Conservation (phyloP, 2,888 invertebrate genomes). For the Ectobius pallidus region DNA sequence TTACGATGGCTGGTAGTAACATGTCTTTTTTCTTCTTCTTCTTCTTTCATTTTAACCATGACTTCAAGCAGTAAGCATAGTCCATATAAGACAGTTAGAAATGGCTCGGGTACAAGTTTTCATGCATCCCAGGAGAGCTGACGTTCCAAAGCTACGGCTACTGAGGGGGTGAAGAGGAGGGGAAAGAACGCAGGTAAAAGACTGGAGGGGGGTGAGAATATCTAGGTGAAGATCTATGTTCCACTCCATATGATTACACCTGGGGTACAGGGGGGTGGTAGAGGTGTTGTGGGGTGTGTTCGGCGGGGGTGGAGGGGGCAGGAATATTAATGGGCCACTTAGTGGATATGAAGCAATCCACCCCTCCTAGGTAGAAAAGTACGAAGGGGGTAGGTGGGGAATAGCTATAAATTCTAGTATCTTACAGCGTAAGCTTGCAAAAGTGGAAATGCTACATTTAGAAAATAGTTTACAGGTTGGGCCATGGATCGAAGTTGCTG, state of each 20-base stretch:
- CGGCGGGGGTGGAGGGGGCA: conserved; percentile 10
- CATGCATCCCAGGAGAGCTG: conserved; percentile 24
- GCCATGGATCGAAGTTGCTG: too few relatives aligned
- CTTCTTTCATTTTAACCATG: neutral
- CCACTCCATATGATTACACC: conserved; percentile 38
- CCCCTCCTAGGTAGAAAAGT: conserved; percentile 18
- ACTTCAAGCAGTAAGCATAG: neutral
- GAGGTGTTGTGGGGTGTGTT: neutral
- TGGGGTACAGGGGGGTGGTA: conserved; percentile 13
- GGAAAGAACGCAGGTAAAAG: conserved; percentile 17
- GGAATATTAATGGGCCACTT: conserved; percentile 39
- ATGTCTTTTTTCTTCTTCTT: too few relatives aligned
- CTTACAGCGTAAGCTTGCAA: conserved; percentile 1
- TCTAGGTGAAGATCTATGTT: conserved; percentile 37
- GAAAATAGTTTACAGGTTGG: conserved; percentile 21
- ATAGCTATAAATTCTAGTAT: conserved; percentile 19
- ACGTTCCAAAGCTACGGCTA: neutral
- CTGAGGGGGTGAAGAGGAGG: conserved; percentile 43
- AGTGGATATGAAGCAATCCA: conserved; percentile 35
- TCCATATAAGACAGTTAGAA: neutral
- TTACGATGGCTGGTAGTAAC: neutral
- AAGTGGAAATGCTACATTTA: conserved; percentile 26
- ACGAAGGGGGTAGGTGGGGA: neutral
- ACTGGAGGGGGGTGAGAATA: neutral
- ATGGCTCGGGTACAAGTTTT: conserved; percentile 12